Evolutionary conservation across 2,113 vertebrate species (phyloP).

Genomic region (Gadus macrocephalus): DNA sequence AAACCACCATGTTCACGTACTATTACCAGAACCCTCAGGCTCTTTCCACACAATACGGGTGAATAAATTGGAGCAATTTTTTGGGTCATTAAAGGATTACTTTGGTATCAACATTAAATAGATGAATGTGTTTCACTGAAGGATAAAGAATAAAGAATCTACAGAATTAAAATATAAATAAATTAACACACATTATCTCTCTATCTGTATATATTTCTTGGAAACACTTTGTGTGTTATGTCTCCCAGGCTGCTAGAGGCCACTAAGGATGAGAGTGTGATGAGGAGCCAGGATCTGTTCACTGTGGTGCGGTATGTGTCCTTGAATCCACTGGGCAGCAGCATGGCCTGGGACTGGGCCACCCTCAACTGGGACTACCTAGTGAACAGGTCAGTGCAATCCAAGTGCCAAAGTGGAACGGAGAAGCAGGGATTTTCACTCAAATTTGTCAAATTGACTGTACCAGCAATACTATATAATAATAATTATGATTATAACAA

Average conservation of each 20-base stretch:
- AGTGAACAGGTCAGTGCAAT: conserved; percentile 76
- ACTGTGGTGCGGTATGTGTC: conserved; percentile 88
- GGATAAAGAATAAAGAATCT: too few species aligned
- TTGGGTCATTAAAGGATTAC: too few species aligned
- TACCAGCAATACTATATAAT: too few species aligned
- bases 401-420: background rate
- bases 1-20: too few species aligned
- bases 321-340: conserved; percentile 79
- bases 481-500: too few species aligned
- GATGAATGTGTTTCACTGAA: too few species aligned
- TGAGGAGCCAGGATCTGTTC: conserved; percentile 91
- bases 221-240: conserved; percentile 11
- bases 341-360: conserved; percentile 96
- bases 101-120: too few species aligned
- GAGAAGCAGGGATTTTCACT: background rate
- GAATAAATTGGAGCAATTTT: too few species aligned
- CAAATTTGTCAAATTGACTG: background rate
- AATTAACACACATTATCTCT: too few species aligned
- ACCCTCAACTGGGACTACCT: conserved; percentile 93
- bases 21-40: too few species aligned
- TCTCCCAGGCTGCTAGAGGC: conserved; percentile 79
- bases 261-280: conserved; percentile 74
- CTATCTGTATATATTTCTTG: background rate
- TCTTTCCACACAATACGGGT: too few species aligned
- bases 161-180: too few species aligned